A percentile compares a stretch with the other conserved stretches of the same genome.
phyloP scores from a whole-genome alignment of 2,113 vertebrate species.

The Maccullochella peelii region DNA sequence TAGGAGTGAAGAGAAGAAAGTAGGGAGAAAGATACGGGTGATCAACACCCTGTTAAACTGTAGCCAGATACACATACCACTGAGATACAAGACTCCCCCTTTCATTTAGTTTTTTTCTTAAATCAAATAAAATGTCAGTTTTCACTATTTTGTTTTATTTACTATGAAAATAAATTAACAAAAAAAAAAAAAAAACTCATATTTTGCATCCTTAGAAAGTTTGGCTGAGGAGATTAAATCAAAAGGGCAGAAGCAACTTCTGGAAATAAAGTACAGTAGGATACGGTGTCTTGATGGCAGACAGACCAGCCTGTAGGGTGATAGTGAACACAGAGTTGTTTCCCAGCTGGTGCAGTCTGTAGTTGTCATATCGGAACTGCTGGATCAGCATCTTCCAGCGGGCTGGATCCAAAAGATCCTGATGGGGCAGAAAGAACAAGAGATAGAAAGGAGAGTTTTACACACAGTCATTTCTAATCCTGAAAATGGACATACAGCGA shows the following conservation, averaged over 20 bases:
- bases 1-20: neutral
- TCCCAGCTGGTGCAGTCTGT: slow-evolving; percentile 98
- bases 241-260: neutral
- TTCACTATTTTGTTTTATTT: neutral
- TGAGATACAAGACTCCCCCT: neutral
- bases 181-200: neutral
- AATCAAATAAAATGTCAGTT: neutral
- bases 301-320: slow-evolving; percentile 97
- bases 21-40: no score
- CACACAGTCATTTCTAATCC: neutral
- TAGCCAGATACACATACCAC: neutral
- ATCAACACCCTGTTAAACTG: neutral
- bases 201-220: neutral
- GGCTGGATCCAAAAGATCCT: slow-evolving; percentile 98
- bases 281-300: slow-evolving; percentile 99
- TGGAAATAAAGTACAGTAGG: slow-evolving; percentile 72
- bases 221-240: neutral
- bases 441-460: neutral
- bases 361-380: slow-evolving; percentile 99
- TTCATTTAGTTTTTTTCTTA: neutral
- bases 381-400: slow-evolving; percentile 99
- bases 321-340: slow-evolving; percentile 99
- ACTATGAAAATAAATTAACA: neutral
- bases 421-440: slow-evolving; percentile 36
- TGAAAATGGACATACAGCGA: neutral